These are phyloP conservation scores for Toxostoma redivivum DNA, from an alignment of 2,113 vertebrate genomes.

Conservation along the genomic window DNA sequence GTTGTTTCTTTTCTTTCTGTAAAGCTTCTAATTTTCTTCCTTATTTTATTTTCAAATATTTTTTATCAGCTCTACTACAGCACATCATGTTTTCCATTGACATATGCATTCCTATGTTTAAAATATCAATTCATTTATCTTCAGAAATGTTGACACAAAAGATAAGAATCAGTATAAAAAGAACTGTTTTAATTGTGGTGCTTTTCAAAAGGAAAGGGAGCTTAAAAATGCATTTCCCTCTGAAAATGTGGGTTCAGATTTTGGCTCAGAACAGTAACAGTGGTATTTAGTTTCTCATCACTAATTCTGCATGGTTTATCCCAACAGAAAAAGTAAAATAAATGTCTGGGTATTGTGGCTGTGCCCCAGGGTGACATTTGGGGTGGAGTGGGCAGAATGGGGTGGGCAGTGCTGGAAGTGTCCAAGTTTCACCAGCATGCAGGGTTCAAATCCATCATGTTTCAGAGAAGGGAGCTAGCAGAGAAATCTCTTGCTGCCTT, in stretches of 20 bases:
- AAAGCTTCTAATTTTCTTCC: neutral
- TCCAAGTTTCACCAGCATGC: rapidly evolving
- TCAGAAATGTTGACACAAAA: neutral
- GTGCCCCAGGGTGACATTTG: neutral
- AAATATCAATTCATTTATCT: neutral
- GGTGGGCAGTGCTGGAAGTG: neutral
- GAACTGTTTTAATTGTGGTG: neutral
- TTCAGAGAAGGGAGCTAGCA: neutral
- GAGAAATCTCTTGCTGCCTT: neutral
- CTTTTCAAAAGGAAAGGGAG: neutral
- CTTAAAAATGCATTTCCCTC: neutral
- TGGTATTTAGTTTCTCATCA: neutral
- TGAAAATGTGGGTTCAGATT: neutral
- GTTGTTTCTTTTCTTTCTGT: neutral
- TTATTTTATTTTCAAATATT: neutral
- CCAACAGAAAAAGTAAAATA: neutral
- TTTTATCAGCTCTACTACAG: neutral
- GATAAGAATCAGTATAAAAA: neutral
- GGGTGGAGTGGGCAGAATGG: neutral
- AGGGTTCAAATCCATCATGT: neutral
- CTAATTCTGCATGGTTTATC: neutral
- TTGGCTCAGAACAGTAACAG: neutral
- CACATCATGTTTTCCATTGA: neutral
- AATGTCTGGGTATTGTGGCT: neutral
- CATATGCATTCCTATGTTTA: neutral